A percentile compares a stretch with the other conserved stretches of the same genome.
Evolutionary conservation across 2,888 invertebrate genomes (phyloP).

Genomic region (Monopis laevigella): DNA sequence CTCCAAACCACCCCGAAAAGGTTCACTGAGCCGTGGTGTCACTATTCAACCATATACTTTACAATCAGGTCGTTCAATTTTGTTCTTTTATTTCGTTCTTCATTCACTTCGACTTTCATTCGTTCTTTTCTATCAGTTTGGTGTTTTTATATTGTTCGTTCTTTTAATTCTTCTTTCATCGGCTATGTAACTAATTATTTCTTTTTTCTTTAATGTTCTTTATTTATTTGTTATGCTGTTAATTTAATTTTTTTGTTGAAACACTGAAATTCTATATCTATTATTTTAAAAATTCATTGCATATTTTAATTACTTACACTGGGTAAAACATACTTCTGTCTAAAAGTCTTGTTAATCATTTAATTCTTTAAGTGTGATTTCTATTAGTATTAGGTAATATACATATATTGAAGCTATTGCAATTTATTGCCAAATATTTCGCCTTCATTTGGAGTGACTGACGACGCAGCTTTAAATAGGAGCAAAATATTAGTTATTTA

Average conservation of each 20-base stretch:
- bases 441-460: no score
- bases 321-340: no score
- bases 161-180: constrained; percentile 1
- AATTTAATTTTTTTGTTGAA: no score
- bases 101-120: background rate
- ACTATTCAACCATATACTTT: constrained; percentile 48
- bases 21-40: constrained; percentile 72
- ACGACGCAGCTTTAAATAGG: no score
- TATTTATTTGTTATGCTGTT: background rate
- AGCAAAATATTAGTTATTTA: no score
- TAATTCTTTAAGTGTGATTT: no score
- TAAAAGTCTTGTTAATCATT: no score
- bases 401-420: no score
- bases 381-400: no score
- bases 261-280: background rate
- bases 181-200: constrained; percentile 4
- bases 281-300: no score
- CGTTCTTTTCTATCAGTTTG: background rate
- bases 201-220: background rate
- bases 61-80: constrained; percentile 36
- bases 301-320: no score
- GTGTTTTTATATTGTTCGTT: background rate
- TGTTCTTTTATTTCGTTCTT: constrained; percentile 15
- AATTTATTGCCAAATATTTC: no score
- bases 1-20: constrained; percentile 78